These are phyloP conservation scores for Leuciscus waleckii DNA, from an alignment of 2,797 vertebrate species.

Conservation along the genomic window DNA sequence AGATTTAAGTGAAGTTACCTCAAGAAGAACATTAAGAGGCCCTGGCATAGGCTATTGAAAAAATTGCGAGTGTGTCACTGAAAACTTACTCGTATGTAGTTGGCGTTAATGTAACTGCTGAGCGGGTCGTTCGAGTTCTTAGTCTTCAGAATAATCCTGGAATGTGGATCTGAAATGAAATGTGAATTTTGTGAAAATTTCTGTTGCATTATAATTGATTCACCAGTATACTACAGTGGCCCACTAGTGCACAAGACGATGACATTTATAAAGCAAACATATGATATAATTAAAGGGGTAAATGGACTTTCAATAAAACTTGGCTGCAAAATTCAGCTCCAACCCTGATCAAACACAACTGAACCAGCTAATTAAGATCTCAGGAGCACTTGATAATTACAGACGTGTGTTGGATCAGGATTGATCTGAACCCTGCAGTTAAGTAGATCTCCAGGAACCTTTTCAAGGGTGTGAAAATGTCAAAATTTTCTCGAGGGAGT, in stretches of 20 bases:
- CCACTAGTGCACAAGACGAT: not conserved
- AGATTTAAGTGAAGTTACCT: not conserved
- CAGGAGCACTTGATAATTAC: too few species aligned
- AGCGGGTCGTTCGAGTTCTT: conserved; percentile 86
- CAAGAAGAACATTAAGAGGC: not conserved
- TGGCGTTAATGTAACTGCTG: conserved; percentile 95
- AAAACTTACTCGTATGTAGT: conserved; percentile 91
- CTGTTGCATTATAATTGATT: not conserved
- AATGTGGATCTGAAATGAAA: conserved; percentile 85
- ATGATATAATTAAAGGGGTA: too few species aligned
- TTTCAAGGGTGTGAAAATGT: too few species aligned
- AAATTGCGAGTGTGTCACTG: not conserved
- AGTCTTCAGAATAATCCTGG: conserved; percentile 91
- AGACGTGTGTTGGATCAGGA: too few species aligned
- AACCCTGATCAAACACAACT: too few species aligned
- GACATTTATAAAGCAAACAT: not conserved
- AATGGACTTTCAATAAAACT: too few species aligned
- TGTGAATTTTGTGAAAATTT: not conserved
- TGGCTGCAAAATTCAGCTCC: too few species aligned
- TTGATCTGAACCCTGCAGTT: too few species aligned
- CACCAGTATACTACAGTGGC: not conserved
- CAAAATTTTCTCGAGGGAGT: too few species aligned
- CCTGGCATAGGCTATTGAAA: not conserved
- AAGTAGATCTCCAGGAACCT: too few species aligned
- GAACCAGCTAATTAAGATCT: too few species aligned